Evolutionary conservation across 2,888 invertebrate species (phyloP), one percentile per base, ranked within the genome.

Genomic region (Oligia strigilis): DNA sequence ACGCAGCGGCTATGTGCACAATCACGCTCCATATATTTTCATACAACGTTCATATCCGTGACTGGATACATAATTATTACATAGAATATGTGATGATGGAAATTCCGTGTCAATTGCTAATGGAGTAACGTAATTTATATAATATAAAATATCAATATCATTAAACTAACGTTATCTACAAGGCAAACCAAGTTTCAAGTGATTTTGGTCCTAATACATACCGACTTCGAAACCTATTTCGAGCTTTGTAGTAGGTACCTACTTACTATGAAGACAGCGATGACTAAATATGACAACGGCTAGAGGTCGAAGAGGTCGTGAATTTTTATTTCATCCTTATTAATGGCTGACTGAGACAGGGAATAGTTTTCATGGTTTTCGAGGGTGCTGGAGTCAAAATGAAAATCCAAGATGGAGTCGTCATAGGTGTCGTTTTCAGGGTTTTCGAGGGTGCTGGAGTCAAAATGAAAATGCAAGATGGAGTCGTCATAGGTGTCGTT

Each of bases 81-180:
- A 77, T 62, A 49, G 52, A 60, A 46, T 55, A 40, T n/a, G 65
- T 55, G 9, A 78, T 89, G 80, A 92, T 92, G 90, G 92, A 89
- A 82, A 90, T 92, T 82, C 81, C 91, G 76, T 93, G 93, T 93
- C 87, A 80, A 72, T 84, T 71, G 77, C 69, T 92, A 92, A 91
- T 92, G 90, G 88, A 82, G 77, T 83, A 71, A 43, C 11, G 49
- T 75, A 65, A 76, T 76, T 36, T 66, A 74, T 46, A 77, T 72
- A 23, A 74, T 74, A 17, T 65, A 29, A 52, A 49, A 29, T 64
- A 64, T 58, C 49, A 49, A 55, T 52, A 70, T 46, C 36, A 69
- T 60, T 70, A 13, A 60, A 49, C 46, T 58, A 64, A n/a, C 11
- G 36, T 58, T 58, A 58, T 3, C 2, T 58, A 49, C 13, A 72